Evolutionary conservation across 2,797 vertebrate species (phyloP).

Genomic region (Eulemur coronatus): DNA sequence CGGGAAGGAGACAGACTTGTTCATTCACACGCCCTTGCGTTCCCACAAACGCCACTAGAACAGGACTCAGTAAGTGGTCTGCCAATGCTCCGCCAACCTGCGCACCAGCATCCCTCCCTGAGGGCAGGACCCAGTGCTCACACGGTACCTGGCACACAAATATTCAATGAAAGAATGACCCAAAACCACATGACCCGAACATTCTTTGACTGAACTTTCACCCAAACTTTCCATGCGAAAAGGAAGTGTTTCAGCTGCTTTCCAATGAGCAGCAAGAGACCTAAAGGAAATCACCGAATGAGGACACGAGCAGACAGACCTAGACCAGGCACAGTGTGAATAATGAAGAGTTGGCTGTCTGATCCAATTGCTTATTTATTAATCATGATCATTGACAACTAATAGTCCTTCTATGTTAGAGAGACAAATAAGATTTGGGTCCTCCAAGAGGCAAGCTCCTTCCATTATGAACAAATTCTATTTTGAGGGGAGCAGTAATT

Average conservation of each 20-base stretch:
- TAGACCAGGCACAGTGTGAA: background rate
- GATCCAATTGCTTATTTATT: background rate
- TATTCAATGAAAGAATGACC: background rate
- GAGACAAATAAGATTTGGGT: background rate
- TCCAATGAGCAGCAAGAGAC: background rate
- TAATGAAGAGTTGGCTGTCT: background rate
- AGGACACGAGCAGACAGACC: background rate
- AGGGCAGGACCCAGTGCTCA: background rate
- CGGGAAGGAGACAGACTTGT: background rate
- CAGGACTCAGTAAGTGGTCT: background rate
- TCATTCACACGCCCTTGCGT: background rate
- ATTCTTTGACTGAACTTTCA: background rate
- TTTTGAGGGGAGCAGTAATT: background rate
- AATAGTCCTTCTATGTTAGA: background rate
- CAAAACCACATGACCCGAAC: background rate
- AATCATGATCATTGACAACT: background rate
- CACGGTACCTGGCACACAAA: background rate
- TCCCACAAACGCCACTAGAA: background rate
- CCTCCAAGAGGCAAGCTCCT: background rate
- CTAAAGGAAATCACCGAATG: conserved; percentile 16
- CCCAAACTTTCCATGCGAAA: background rate
- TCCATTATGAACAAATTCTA: background rate
- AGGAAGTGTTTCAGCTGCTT: background rate
- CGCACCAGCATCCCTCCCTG: background rate
- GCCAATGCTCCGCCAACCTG: background rate